These are phyloP conservation scores for Hecatera dysodea DNA, from an alignment of 2,888 invertebrate genomes.

Conservation along the genomic window DNA sequence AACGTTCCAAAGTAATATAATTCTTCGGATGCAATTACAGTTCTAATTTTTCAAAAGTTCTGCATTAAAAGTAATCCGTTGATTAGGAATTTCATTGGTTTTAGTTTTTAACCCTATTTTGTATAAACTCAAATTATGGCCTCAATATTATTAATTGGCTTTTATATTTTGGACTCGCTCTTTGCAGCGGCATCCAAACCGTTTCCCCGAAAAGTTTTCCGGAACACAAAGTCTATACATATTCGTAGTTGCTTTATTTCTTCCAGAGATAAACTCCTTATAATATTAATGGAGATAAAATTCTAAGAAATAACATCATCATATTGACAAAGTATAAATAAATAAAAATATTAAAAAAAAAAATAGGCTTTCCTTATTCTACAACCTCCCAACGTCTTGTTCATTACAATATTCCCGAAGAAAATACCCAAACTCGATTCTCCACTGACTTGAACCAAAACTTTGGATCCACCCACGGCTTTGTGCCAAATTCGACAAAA, in stretches of 20 bases:
- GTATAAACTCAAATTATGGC: neutral
- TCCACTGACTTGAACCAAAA: slow-evolving; percentile 52
- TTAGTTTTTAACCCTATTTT: neutral
- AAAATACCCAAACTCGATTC: slow-evolving; percentile 41
- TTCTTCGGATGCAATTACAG: slow-evolving; percentile 47
- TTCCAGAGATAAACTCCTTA: too few species aligned
- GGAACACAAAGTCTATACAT: too few species aligned
- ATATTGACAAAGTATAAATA: neutral
- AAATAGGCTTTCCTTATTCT: neutral
- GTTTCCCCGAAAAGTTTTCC: too few species aligned
- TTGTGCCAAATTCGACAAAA: slow-evolving; percentile 69
- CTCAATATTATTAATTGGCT: neutral
- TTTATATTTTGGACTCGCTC: too few species aligned
- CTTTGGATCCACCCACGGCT: slow-evolving; percentile 42
- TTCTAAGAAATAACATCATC: neutral
- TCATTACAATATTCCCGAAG: slow-evolving; percentile 33
- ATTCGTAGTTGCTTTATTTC: too few species aligned
- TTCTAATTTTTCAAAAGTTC: slow-evolving; percentile 12
- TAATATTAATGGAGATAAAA: too few species aligned
- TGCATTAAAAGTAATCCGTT: neutral
- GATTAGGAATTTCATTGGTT: neutral
- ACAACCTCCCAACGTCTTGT: neutral
- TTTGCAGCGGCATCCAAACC: too few species aligned
- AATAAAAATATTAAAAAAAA: neutral
- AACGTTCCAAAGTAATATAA: slow-evolving; percentile 32